Conservation (phyloP, 2,113 vertebrate genomes). For the Drymodes brunneopygia region DNA sequence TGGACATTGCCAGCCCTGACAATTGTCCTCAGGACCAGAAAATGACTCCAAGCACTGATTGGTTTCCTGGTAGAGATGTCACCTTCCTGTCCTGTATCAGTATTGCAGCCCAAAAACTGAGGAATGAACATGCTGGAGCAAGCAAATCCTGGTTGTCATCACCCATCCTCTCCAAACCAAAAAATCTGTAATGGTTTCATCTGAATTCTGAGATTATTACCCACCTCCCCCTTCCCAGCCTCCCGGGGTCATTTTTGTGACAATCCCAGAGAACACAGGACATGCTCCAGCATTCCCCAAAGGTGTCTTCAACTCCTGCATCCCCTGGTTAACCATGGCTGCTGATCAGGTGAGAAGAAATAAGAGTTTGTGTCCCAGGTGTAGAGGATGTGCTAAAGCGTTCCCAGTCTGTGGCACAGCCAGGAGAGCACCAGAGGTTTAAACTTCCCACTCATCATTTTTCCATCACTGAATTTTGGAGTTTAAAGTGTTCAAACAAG, state of each 20-base stretch:
- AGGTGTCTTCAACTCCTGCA: not conserved
- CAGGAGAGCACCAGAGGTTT: not conserved
- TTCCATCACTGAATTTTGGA: not conserved
- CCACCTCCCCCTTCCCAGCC: not conserved
- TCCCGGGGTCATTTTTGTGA: not conserved
- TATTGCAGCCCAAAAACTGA: not conserved
- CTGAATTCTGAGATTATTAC: not conserved
- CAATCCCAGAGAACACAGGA: not conserved
- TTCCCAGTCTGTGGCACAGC: not conserved
- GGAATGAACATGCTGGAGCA: accelerated
- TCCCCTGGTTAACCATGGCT: not conserved
- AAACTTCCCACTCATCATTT: not conserved
- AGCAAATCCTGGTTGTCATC: not conserved
- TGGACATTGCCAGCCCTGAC: not conserved
- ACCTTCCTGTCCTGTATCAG: not conserved
- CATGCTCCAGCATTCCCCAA: not conserved
- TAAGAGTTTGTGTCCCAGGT: not conserved
- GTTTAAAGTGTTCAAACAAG: not conserved
- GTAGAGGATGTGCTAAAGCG: not conserved
- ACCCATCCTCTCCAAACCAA: not conserved
- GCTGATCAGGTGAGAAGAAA: not conserved
- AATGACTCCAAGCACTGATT: not conserved
- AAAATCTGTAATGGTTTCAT: not conserved
- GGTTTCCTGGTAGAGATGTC: not conserved
- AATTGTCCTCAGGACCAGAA: not conserved